A percentile compares a stretch with the other conserved stretches of the same genome.
phyloP scores from a whole-genome alignment of 2,113 vertebrate genomes.

The Corapipo altera region DNA sequence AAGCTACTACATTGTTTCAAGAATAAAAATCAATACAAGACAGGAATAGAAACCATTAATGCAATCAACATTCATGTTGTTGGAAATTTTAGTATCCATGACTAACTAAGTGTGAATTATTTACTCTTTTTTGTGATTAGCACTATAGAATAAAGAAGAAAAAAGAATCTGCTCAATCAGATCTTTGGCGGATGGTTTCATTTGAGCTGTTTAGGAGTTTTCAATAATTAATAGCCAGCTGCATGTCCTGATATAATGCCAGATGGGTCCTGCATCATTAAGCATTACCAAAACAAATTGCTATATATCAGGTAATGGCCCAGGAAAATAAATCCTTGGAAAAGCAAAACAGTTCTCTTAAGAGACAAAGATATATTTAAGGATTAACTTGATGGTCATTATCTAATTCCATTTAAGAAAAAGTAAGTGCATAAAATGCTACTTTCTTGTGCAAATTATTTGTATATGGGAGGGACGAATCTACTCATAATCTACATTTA shows the following conservation, averaged over 20 bases:
- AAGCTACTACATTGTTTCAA: neutral
- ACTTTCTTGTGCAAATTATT: neutral
- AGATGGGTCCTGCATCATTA: slow-evolving; percentile 46
- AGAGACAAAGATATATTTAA: neutral
- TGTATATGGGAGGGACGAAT: neutral
- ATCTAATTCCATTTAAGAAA: neutral
- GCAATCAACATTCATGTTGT: neutral
- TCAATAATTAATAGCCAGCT: slow-evolving; percentile 75
- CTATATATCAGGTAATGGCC: slow-evolving; percentile 31
- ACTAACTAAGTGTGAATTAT: slow-evolving; percentile 19
- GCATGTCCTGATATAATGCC: slow-evolving; percentile 64
- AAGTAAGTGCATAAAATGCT: neutral
- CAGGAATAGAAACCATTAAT: slow-evolving; percentile 12
- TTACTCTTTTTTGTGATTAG: neutral
- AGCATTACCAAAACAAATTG: slow-evolving; percentile 59
- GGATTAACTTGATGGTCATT: neutral
- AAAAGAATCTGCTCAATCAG: slow-evolving; percentile 63
- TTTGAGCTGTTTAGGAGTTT: slow-evolving; percentile 48
- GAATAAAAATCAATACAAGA: slow-evolving; percentile 19
- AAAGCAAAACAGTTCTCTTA: neutral
- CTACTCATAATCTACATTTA: neutral
- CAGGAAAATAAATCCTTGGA: slow-evolving; percentile 8
- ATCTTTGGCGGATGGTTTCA: slow-evolving; percentile 19
- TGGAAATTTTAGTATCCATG: neutral
- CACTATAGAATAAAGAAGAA: slow-evolving; percentile 7